Conservation (phyloP, 2,888 invertebrate genomes). For the Acanthoscelides obtectus region DNA sequence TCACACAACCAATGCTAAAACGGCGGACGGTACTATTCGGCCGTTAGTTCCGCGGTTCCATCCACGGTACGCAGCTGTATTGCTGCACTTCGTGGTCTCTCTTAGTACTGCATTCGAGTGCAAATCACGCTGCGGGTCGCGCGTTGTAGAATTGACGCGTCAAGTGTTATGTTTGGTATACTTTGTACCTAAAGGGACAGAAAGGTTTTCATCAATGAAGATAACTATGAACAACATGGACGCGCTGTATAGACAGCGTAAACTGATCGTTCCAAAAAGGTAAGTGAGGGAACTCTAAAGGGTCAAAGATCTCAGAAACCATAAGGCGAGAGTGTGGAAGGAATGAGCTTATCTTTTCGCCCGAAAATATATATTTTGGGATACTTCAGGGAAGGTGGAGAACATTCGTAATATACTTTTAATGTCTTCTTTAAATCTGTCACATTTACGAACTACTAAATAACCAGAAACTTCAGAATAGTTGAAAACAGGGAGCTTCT, state of each 20-base stretch:
- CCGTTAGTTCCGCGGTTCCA: neutral
- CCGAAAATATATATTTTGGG: no score
- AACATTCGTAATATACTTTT: no score
- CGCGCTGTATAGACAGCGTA: constrained; percentile 24
- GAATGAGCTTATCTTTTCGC: no score
- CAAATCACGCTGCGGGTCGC: neutral
- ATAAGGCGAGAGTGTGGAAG: no score
- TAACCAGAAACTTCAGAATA: no score
- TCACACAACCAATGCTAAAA: neutral
- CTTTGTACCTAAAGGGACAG: neutral
- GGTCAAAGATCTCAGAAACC: no score
- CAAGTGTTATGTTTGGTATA: neutral
- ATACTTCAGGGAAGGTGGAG: no score
- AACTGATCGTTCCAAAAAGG: constrained; percentile 29
- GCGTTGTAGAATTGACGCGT: neutral
- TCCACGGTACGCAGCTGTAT: neutral
- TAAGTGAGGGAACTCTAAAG: no score
- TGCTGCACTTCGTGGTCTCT: neutral
- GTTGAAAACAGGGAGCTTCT: no score
- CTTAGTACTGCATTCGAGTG: neutral
- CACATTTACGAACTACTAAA: no score
- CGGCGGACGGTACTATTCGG: neutral
- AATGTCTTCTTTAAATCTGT: no score
- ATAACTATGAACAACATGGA: constrained; percentile 22
- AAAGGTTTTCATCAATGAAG: neutral